Base-by-base conservation (phyloP, 2,797 vertebrate genomes). In the Lateolabrax maculatus region DNA sequence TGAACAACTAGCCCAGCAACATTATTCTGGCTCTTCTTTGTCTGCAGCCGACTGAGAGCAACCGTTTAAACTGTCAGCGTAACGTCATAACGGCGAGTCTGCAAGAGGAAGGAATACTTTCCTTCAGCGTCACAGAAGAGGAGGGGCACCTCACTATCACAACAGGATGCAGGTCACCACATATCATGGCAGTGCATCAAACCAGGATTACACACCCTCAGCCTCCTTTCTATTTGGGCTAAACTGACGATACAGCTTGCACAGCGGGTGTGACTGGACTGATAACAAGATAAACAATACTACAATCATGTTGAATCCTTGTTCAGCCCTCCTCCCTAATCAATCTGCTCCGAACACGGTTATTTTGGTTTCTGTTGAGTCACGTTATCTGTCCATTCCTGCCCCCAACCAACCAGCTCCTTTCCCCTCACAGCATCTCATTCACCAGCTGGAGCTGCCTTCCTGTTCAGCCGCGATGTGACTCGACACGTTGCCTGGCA, bases 141-240 rank as follows among this genome's bases (percentile, higher is more conserved):
- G 86, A 69, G 84, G 79, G 56, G 83, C 63, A 78, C 51, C 71
- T 56, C 25, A 1, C 81, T 89, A 80, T 85, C 79, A 85, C 81
- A 92, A 92, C 90, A 93, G 91, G 90, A 92, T 89, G 89, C 79
- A 77, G 85, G 75, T 85, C 87, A 57, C 84, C 41, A 63, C 79
- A 57, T 86, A 89, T 87, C 85, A 27, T 53, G 37, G 79, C 64
- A 27, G 37, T 0, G 31, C 78, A 90, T 90, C 89, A 70, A 63
- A 65, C 77, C 76, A 69, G 71, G 79, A 52, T 16, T 15, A 72
- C 86, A 77, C 71, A 62, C 83, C 78, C 77, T 58, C 41, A 41
- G 27, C 68, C 73, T 73, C 63, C 44, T 18, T 61, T 81, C 55
- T 84, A 18, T 86, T 80, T 72, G 51, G 83, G 43, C 63, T 58